Base-by-base conservation (phyloP, 1,140 invertebrate genomes). In the Dolichoris vasculosae region DNA sequence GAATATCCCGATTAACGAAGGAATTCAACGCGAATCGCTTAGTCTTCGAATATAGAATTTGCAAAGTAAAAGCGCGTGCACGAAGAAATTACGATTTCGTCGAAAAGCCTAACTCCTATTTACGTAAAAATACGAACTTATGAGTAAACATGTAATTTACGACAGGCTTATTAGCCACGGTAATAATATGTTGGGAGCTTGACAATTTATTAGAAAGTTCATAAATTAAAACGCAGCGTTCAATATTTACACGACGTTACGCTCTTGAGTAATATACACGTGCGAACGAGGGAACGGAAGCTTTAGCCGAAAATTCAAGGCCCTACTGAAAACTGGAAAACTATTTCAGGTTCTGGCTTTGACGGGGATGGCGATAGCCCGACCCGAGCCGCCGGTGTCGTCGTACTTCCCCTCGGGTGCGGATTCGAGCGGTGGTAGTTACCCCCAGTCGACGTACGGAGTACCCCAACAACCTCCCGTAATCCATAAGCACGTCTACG, bases 401-500 rank as follows among this genome's bases (percentile, higher is more conserved):
- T 85, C 86, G 46, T 85, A 87, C 79, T 84, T 85, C 71, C 86
- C 86, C 7, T 87, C 86, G 32, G 30, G 9, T 4, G 6, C 43
- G 0, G 86, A 84, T 35, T 35, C 32, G 1, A 51, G 9, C 67
- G 86, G 86, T 2, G 86, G 86, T 7, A 55, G 30, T 15, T 86
- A 86, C 35, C 95, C 95, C 13, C 94, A 95, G 0, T 94, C 95
- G 1, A 94, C 95, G 78, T 97, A 97, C 87, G 96, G 96, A 0
- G 94, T 95, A 1, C 96, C 96, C 0, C 94, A 95, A 78, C 96
- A 96, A 89, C 93, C 93, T 20, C 96, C 96, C 2, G 95, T 97
- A 26, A 95, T 97, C 51, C 96, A 97, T 91, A 97, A 97, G 91
- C 96, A 97, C 90, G 96, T 97, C 6, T 97, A 97, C 91, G 96